phyloP scores from a whole-genome alignment of 2,113 vertebrate genomes.

The Eurystomus gularis region DNA sequence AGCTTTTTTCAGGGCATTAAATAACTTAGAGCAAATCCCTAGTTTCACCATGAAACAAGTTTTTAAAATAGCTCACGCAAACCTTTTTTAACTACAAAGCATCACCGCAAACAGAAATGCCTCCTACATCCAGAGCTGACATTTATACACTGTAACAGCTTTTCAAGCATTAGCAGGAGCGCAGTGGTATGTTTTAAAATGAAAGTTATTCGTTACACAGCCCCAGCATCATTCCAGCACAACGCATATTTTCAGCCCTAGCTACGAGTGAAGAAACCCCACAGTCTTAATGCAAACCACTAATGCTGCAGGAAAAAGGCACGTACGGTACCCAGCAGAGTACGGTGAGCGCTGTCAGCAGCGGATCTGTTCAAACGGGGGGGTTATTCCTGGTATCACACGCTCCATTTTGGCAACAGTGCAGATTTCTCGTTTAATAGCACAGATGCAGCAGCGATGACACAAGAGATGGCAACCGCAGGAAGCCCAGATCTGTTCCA shows the following conservation, averaged over 20 bases:
- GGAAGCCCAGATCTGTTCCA: not conserved
- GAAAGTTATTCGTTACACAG: not conserved
- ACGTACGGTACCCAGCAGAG: not conserved
- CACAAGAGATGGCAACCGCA: not conserved
- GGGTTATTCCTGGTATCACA: not conserved
- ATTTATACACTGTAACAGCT: not conserved
- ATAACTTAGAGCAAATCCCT: not conserved
- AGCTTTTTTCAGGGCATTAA: not conserved
- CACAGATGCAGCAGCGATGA: not conserved
- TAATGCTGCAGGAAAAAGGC: not conserved
- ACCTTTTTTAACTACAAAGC: not conserved
- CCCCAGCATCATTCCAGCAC: not conserved
- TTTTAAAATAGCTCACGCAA: not conserved
- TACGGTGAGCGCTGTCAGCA: accelerated
- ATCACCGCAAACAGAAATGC: not conserved
- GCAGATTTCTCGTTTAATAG: not conserved
- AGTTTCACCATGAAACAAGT: not conserved
- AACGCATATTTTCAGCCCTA: not conserved
- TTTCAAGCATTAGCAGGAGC: not conserved
- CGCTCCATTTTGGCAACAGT: not conserved
- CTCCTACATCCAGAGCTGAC: not conserved
- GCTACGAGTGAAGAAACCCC: not conserved
- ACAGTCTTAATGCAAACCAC: not conserved
- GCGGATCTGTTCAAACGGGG: not conserved
- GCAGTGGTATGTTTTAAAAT: not conserved